Conservation (phyloP, 1,140 invertebrate species). For the Drosophila rhopaloa region DNA sequence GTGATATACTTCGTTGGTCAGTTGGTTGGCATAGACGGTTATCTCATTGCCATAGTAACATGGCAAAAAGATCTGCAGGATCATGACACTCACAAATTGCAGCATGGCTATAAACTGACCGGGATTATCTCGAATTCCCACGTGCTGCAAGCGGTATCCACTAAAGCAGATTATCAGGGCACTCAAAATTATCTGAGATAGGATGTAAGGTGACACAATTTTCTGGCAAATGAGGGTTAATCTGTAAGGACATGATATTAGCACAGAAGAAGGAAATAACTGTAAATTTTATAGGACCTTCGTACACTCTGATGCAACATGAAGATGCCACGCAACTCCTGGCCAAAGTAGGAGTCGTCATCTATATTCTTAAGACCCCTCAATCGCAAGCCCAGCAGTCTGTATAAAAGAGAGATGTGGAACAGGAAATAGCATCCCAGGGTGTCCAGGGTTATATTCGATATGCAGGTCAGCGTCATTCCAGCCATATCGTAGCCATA, state of each 20-base stretch:
- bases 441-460: slow-evolving; percentile 65
- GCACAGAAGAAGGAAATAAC: background rate
- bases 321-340: slow-evolving; percentile 46
- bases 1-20: slow-evolving; percentile 69
- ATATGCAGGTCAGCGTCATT: slow-evolving; percentile 67
- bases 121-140: slow-evolving; percentile 54
- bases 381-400: slow-evolving; percentile 58
- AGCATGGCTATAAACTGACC: slow-evolving; percentile 74
- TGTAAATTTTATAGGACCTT: slow-evolving; percentile 16
- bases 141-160: slow-evolving; percentile 66
- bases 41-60: slow-evolving; percentile 77
- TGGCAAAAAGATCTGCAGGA: slow-evolving; percentile 71
- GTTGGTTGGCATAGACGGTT: slow-evolving; percentile 57
- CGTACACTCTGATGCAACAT: slow-evolving; percentile 50
- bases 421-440: slow-evolving; percentile 74
- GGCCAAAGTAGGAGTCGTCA: slow-evolving; percentile 22
- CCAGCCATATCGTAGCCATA: slow-evolving; percentile 61
- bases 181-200: slow-evolving; percentile 74
- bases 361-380: slow-evolving; percentile 4
- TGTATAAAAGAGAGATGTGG: slow-evolving; percentile 65
- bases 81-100: slow-evolving; percentile 77
- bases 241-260: slow-evolving; percentile 25
- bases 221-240: slow-evolving; percentile 52
- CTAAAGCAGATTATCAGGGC: slow-evolving; percentile 80
- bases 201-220: slow-evolving; percentile 63